phyloP scores from a whole-genome alignment of 2,113 vertebrate species.

The Oriolus oriolus region DNA sequence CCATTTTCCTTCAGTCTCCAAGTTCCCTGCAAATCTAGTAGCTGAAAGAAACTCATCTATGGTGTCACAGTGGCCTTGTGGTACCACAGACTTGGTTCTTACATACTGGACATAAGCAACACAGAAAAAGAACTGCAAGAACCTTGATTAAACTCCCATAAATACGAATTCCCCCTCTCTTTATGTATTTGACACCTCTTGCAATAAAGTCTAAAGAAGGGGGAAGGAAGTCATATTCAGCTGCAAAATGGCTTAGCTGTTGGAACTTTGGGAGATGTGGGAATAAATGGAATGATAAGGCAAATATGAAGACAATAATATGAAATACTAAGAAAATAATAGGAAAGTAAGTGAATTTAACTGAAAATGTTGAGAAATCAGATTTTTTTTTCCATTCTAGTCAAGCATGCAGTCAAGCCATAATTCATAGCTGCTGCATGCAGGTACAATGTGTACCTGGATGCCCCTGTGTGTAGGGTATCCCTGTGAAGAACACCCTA shows the following conservation, averaged over 20 bases:
- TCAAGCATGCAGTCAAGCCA: background rate
- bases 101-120: accelerated
- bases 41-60: background rate
- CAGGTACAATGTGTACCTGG: background rate
- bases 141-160: background rate
- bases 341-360: background rate
- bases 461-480: accelerated
- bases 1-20: background rate
- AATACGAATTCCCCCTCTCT: background rate
- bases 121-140: accelerated
- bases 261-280: background rate
- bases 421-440: background rate
- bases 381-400: background rate
- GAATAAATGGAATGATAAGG: background rate
- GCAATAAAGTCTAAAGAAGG: background rate
- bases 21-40: background rate
- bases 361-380: background rate
- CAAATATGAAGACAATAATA: accelerated
- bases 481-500: background rate
- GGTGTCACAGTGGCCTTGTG: background rate
- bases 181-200: background rate
- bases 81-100: background rate
- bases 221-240: background rate
- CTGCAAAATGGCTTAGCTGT: background rate
- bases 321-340: background rate